Base-by-base conservation (phyloP, 2,888 invertebrate genomes). In the Camponotus fellah region DNA sequence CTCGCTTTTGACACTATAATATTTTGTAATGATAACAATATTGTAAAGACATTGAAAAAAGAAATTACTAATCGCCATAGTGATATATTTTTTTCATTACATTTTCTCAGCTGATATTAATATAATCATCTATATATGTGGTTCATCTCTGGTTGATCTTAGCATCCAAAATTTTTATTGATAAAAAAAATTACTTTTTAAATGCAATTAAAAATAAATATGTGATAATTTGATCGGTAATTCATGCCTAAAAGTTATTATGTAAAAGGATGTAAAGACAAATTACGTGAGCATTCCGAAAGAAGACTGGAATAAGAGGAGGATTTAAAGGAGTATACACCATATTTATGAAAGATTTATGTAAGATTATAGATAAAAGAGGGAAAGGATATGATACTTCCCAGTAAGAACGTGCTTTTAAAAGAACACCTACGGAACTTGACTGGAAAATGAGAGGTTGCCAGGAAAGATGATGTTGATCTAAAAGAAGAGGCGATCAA, bases 261-360 rank as follows among this genome's bases (percentile, higher is more conserved):
- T 49, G 26, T 60, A 60, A 80, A 71, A 37, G 34, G 8, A 12
- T 71, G 46, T 12, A 26, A 26, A 26, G 26, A 2, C 26, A 26
- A 26, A 71, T 71, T 79, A 60, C 17, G 21, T 58, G 43, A 26
- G 14, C 49, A 14, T 37, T 60, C n/a, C 10, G 21, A 46, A 72
- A 32, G 34, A 34, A 40, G 46, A 80, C 64, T 26, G 53, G 53
- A 80, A 53, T 49, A 46, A 43, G 66, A 62, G 3, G n/a, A 43
- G 74, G 37, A 80, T 80, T 72, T 72, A 37, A 72, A 62, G 9
- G 46, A 71, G 26, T 71, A 71, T 71, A 62, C 14, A 72, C 26
- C 5, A 46, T 80, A 72, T 80, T 80, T 80, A 72, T 62, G 46
- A 80, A 72, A 37, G 37, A 80, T 80, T 80, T 72, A 62, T 37